Conservation (phyloP, 2,113 vertebrate genomes). For the Psettodes erumei region DNA sequence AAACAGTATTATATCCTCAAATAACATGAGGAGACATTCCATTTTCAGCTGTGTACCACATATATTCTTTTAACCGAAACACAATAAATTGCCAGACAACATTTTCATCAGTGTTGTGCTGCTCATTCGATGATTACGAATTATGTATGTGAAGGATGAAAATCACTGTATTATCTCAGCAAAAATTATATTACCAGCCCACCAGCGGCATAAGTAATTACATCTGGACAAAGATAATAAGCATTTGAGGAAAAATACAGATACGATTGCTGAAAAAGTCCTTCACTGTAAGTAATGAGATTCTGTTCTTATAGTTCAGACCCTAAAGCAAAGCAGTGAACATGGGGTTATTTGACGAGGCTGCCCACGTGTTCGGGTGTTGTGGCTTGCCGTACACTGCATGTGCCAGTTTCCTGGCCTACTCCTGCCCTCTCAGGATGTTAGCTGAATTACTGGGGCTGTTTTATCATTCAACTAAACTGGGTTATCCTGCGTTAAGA, state of each 20-base stretch:
- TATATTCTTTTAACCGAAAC: background rate
- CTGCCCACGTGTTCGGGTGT: background rate
- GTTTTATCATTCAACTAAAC: too few relatives aligned
- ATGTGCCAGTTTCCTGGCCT: background rate
- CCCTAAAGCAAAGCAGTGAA: background rate
- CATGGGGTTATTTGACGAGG: background rate
- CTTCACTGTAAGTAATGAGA: background rate
- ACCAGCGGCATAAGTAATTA: background rate
- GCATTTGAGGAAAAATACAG: background rate
- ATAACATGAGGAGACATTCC: background rate
- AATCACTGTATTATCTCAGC: constrained; percentile 13
- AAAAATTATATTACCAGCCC: constrained; percentile 4
- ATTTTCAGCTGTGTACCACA: background rate
- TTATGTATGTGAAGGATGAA: background rate
- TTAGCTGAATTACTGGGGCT: too few relatives aligned
- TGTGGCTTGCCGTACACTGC: background rate
- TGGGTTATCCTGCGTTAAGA: background rate
- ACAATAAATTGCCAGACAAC: background rate
- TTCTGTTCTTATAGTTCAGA: background rate
- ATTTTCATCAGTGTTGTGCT: background rate
- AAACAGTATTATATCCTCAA: background rate
- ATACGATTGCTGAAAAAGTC: background rate
- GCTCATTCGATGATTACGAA: constrained; percentile 10
- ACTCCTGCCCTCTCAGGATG: background rate
- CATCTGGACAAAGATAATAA: background rate